Conservation (phyloP, 1,140 invertebrate species). For the Drosophila teissieri region DNA sequence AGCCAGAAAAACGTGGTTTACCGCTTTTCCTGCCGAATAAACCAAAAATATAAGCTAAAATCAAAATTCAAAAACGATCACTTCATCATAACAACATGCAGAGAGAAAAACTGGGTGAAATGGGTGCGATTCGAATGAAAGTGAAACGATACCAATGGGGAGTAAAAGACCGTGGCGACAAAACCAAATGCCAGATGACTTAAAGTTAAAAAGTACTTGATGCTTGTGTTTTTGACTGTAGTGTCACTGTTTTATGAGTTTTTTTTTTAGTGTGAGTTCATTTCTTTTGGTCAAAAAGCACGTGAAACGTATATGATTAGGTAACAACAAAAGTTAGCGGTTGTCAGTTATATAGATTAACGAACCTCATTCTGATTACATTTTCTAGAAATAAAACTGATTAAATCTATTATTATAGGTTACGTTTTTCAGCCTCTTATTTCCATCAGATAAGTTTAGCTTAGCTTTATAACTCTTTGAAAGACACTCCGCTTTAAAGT, state of each 20-base stretch:
- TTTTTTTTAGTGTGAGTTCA: slow-evolving; percentile 7
- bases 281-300: slow-evolving; percentile 58
- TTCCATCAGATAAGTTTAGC: not conserved
- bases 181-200: slow-evolving; percentile 33
- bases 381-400: slow-evolving; percentile 18
- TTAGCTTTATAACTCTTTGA: not conserved
- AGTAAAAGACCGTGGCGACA: slow-evolving; percentile 13
- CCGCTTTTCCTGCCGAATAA: not conserved
- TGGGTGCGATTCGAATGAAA: slow-evolving; percentile 16
- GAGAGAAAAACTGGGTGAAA: slow-evolving; percentile 16
- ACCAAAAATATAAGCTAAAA: slow-evolving; percentile 11
- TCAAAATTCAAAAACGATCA: slow-evolving; percentile 51
- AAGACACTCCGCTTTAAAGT: not conserved
- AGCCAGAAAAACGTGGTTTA: not conserved
- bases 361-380: slow-evolving; percentile 6
- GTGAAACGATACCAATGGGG: slow-evolving; percentile 16
- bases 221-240: slow-evolving; percentile 18
- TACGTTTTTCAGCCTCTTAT: not conserved
- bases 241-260: slow-evolving; percentile 6
- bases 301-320: slow-evolving; percentile 60
- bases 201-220: slow-evolving; percentile 26
- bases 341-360: slow-evolving; percentile 25
- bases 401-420: not conserved
- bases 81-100: slow-evolving; percentile 67
- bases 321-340: slow-evolving; percentile 45